Percentiles rank a stretch among this genome's conserved stretches.
Evolutionary conservation across 2,797 vertebrate genomes (phyloP).

Genomic region (Sebastes diploproa): DNA sequence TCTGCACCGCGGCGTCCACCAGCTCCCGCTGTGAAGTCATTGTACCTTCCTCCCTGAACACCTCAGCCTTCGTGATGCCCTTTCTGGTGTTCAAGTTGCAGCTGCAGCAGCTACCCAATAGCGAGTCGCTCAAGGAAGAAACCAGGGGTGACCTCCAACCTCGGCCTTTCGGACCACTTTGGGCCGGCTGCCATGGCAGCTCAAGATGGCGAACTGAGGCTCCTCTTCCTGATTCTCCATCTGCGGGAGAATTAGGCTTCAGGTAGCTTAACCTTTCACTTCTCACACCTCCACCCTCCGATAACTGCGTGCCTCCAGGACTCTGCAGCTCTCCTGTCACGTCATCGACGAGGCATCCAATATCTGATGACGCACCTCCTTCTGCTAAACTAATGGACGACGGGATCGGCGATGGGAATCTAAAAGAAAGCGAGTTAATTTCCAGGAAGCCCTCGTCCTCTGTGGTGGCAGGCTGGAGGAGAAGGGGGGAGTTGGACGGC

Average conservation of each 20-base stretch:
- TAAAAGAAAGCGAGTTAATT: constrained; percentile 47
- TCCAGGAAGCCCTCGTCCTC: constrained; percentile 49
- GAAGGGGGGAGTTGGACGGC: background rate
- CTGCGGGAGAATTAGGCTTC: background rate
- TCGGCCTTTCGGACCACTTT: background rate
- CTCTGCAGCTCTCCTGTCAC: background rate
- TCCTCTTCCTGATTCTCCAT: constrained; percentile 48
- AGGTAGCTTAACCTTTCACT: background rate
- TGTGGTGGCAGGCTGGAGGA: background rate
- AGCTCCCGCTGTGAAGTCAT: constrained; percentile 84
- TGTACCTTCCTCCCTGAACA: constrained; percentile 85
- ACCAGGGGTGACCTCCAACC: constrained; percentile 77
- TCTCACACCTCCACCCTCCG: background rate
- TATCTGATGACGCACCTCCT: constrained; percentile 17
- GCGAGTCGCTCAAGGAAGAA: constrained; percentile 89
- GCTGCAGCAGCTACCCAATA: constrained; percentile 78
- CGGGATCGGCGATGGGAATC: constrained; percentile 45
- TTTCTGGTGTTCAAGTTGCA: constrained; percentile 29
- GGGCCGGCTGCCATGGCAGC: constrained; percentile 10
- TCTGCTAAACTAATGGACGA: constrained; percentile 48
- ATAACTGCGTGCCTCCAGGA: background rate
- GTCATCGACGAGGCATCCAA: background rate
- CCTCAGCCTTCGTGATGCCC: background rate
- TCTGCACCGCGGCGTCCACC: constrained; percentile 89
- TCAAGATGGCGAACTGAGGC: constrained; percentile 18